Base-by-base conservation (phyloP, 2,888 invertebrate species). In the Sinodicranocentrus sp. region DNA sequence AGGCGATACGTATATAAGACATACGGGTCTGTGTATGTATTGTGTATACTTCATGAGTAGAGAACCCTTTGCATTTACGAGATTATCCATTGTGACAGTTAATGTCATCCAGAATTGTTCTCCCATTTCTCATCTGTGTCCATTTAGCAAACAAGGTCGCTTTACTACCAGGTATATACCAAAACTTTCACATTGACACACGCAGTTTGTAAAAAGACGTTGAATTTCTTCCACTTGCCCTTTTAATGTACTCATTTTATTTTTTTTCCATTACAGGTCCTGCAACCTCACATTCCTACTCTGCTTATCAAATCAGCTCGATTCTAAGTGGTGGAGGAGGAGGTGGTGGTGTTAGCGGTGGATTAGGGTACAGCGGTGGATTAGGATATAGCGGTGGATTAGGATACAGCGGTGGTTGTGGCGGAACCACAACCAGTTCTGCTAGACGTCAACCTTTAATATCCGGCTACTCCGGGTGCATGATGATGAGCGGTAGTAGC, bases 271-370 rank as follows among this genome's bases (percentile, higher is more conserved):
- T 71, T 39, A 19, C n/a, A 78, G 78, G 78, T 28, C 25, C 61
- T 15, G 61, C 82, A 0, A 68, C 75, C n/a, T 78, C 68, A 3
- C 71, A 79, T 25, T 65, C 73, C 3, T 71, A 71, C 67, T 82
- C 82, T 0, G 70, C 82, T 13, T 82, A 82, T 28, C 85, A 82
- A 76, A 76, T 77, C 59, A 84, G 79, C 43, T 79, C 75, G n/a
- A 79, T 79, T 2, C 39, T 79, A 3, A 78, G 68, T 23, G 76
- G 76, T 19, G 23, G 59, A 13, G 23, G 54, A 5, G n/a, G 33
- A 25, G 52, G 59, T 2, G 71, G 48, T 39, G 52, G 33, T 57
- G 39, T 5, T 39, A 17, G 52, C 17, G 13, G n/a, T 52, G 52
- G 52, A 6, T 3, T 6, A 17, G 52, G 52, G 5, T 6, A n/a